phyloP scores from a whole-genome alignment of 2,888 invertebrate species.

The Hermodice carunculata region DNA sequence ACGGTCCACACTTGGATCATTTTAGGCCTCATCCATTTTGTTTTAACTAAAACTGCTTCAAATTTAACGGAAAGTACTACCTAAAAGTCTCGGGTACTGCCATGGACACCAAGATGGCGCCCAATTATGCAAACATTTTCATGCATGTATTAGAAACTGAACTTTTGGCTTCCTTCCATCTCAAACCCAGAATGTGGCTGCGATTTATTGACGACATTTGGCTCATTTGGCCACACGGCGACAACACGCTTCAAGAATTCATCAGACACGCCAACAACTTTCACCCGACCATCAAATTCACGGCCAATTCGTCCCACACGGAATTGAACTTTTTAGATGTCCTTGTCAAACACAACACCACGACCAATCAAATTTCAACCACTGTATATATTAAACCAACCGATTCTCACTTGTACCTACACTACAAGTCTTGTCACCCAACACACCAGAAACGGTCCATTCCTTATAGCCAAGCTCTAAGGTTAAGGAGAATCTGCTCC shows the following conservation, averaged over 20 bases:
- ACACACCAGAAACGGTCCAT: background rate
- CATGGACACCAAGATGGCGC: slow-evolving; percentile 2
- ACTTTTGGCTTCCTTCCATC: background rate
- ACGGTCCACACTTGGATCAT: background rate
- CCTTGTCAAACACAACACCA: background rate
- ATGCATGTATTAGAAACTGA: background rate
- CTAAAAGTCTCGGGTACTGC: background rate
- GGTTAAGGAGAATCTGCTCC: background rate
- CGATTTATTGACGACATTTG: background rate
- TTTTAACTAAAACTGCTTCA: background rate
- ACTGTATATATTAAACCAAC: slow-evolving; percentile 2
- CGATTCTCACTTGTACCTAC: background rate
- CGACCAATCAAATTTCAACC: background rate
- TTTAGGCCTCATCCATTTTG: background rate
- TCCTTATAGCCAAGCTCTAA: background rate
- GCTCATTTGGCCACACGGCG: background rate
- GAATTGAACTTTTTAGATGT: background rate
- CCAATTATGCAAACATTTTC: slow-evolving; percentile 1
- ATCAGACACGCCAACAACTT: background rate
- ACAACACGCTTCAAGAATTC: background rate
- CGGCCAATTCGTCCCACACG: background rate
- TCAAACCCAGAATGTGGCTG: background rate
- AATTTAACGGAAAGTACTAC: background rate
- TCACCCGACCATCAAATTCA: slow-evolving; percentile 2
- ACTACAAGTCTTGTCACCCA: background rate